Conservation (phyloP, 2,797 vertebrate species). For the Catamblyrhynchus diadema region DNA sequence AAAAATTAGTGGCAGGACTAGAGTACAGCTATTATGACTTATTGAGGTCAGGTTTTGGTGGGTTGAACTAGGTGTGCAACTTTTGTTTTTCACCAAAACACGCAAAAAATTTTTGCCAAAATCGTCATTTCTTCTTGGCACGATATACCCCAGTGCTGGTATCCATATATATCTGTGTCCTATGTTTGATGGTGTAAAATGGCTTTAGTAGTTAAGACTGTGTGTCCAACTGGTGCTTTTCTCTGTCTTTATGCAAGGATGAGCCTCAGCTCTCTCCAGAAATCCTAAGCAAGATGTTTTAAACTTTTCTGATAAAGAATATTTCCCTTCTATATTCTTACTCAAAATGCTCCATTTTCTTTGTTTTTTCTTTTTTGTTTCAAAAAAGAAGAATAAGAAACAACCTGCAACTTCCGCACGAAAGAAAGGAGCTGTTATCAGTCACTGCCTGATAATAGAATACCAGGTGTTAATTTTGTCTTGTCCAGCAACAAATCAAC, state of each 20-base stretch:
- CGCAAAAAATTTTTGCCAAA: background rate
- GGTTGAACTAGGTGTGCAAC: background rate
- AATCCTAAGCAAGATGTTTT: background rate
- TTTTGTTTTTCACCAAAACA: background rate
- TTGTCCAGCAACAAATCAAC: background rate
- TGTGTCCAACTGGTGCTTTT: background rate
- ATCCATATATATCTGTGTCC: background rate
- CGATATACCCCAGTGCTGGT: background rate
- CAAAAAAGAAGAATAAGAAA: background rate
- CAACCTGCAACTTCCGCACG: background rate
- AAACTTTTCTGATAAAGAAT: background rate
- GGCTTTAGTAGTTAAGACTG: background rate
- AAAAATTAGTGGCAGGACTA: background rate
- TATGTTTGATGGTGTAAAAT: background rate
- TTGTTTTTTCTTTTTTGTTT: background rate
- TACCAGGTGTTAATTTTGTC: background rate
- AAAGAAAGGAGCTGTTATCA: background rate
- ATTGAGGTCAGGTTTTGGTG: background rate
- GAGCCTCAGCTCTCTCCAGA: background rate
- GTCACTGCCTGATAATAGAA: background rate
- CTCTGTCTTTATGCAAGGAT: background rate
- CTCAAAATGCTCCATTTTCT: background rate
- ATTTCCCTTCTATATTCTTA: background rate
- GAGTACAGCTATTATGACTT: background rate
- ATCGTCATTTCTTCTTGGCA: background rate